Evolutionary conservation across 2,797 vertebrate genomes (phyloP), one percentile per base, ranked within the genome.

Genomic region (Dromococcyx pavoninus): DNA sequence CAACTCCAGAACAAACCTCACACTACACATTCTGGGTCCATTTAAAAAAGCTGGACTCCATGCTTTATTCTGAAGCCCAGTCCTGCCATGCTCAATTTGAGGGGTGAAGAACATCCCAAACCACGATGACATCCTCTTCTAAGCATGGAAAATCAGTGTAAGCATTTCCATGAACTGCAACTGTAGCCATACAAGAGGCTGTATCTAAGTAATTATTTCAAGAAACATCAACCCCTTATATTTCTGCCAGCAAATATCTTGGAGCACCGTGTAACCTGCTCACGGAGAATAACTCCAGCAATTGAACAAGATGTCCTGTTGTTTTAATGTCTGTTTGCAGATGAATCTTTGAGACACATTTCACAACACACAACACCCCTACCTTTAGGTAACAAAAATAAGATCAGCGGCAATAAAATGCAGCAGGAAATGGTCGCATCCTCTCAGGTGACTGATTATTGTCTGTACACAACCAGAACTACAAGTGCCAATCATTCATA

Each of bases 401-500:
- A 69, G 69, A 44, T 48, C 30, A 60, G 43, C 30, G 61, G 46
- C 67, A 91, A 46, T 6, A 41, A 94, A 86, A 86, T 4, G 10
- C 32, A 71, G 33, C 25, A 67, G 61, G 13, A 83, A 65, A 75
- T 11, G 11, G 30, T 11, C 74, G 22, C 39, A 72, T 4, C 27
- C 24, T 84, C 51, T 65, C 2, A 2, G 13, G 18, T 35, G 44
- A 30, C n/a, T 41, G 16, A 5, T 33, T 33, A 1, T 7, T 9
- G 23, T 32, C 30, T 57, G 10, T 0, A 0, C 21, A 53, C 51
- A 66, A 57, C 6, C 18, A 85, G 46, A 77, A 69, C 57, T n/a
- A 9, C 11, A 80, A 74, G 16, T 17, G 25, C n/a, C 9, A 1
- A 19, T 72, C 43, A 21, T 72, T 78, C 53, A 60, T 0, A 39